phyloP scores from a whole-genome alignment of 2,113 vertebrate genomes.

The Clupea harengus region DNA sequence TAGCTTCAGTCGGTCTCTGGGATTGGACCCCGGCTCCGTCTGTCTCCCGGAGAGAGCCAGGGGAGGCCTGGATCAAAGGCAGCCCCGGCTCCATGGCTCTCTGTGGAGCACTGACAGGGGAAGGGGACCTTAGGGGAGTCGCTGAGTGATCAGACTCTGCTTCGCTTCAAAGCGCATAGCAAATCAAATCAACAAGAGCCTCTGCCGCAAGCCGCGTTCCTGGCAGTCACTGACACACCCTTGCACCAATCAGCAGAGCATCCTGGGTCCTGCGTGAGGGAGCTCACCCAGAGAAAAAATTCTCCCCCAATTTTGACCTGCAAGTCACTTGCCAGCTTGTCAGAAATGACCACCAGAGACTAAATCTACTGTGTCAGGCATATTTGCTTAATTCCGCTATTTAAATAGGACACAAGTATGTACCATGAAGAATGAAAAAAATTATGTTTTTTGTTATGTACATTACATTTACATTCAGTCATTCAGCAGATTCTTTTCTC shows the following conservation, averaged over 20 bases:
- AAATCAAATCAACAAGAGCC: not conserved
- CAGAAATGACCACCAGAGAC: too few relatives aligned
- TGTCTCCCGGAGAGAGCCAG: not conserved
- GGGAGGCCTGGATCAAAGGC: not conserved
- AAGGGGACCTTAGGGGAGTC: not conserved
- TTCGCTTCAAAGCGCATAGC: not conserved
- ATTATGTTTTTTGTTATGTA: not conserved
- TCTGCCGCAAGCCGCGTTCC: not conserved
- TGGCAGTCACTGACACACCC: not conserved
- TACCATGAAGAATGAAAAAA: not conserved
- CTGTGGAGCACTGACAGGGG: constrained; percentile 8
- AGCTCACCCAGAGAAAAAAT: not conserved
- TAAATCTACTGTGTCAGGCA: too few relatives aligned
- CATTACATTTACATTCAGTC: not conserved
- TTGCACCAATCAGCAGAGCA: not conserved
- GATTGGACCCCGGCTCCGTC: not conserved
- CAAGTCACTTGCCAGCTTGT: too few relatives aligned
- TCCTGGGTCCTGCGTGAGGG: not conserved
- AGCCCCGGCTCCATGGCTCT: not conserved
- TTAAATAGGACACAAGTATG: too few relatives aligned
- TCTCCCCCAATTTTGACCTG: not conserved
- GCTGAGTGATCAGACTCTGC: not conserved
- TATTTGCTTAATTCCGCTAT: too few relatives aligned
- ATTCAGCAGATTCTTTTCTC: not conserved
- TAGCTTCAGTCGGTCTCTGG: not conserved